Conservation (phyloP, 2,113 vertebrate genomes). For the Isurus oxyrinchus region DNA sequence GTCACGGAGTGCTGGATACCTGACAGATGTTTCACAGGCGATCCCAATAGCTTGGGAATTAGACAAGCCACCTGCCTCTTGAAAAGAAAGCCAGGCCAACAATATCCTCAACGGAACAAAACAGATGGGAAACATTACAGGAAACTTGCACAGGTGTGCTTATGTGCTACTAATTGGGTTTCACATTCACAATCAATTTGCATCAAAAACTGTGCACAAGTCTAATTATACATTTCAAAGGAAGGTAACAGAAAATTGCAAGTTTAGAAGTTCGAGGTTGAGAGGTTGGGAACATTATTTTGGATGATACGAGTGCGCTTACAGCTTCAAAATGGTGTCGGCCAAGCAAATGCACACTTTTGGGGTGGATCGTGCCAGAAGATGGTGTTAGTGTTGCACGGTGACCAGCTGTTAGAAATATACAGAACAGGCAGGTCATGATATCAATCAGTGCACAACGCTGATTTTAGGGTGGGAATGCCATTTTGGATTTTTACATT, state of each 20-base stretch:
- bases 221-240: neutral
- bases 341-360: neutral
- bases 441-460: too few relatives aligned
- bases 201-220: neutral
- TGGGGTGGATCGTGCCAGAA: too few relatives aligned
- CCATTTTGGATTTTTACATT: too few relatives aligned
- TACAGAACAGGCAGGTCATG: too few relatives aligned
- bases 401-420: too few relatives aligned
- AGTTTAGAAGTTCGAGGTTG: neutral
- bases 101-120: neutral
- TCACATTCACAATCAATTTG: constrained; percentile 29
- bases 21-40: neutral
- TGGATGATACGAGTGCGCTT: neutral
- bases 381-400: too few relatives aligned
- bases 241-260: neutral
- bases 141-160: neutral
- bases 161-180: neutral
- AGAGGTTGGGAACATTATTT: neutral
- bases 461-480: too few relatives aligned
- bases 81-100: neutral
- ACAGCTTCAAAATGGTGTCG: too few relatives aligned
- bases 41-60: constrained; percentile 13
- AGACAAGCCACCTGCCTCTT: constrained; percentile 33
- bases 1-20: neutral
- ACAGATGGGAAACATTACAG: neutral